Percentiles rank a stretch among this genome's conserved stretches.
Evolutionary conservation across 2,888 invertebrate genomes (phyloP).

Genomic region (Drosophila kuntzei): DNA sequence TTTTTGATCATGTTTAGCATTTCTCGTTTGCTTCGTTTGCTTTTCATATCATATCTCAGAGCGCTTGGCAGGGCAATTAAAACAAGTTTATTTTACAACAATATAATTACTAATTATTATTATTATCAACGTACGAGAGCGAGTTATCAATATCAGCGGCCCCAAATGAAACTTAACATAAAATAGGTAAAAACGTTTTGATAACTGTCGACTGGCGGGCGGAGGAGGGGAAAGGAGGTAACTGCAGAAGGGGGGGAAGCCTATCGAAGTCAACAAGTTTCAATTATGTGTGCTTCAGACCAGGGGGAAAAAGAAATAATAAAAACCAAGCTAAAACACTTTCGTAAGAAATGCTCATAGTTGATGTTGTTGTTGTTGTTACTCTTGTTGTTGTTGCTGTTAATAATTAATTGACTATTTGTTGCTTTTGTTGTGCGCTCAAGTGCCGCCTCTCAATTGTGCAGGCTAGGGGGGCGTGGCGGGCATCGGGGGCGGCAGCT

Average conservation of each 20-base stretch:
- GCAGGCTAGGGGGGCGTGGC: not conserved
- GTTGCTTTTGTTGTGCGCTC: conserved; percentile 72
- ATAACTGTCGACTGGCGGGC: conserved; percentile 14
- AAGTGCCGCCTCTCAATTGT: conserved; percentile 63
- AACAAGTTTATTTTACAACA: conserved; percentile 81
- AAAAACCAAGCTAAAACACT: conserved; percentile 64
- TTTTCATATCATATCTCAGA: conserved; percentile 55
- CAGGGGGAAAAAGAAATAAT: conserved; percentile 16
- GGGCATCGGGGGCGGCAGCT: not conserved
- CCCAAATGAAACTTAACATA: conserved; percentile 79
- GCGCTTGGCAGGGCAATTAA: conserved; percentile 72
- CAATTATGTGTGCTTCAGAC: conserved; percentile 76
- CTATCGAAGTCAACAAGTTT: conserved; percentile 73
- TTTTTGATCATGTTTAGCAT: conserved; percentile 44
- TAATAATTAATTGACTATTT: conserved; percentile 82
- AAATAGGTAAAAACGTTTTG: conserved; percentile 55
- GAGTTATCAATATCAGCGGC: conserved; percentile 69
- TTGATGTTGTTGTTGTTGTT: conserved; percentile 46
- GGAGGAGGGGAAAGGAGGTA: not conserved
- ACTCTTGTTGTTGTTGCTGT: conserved; percentile 53
- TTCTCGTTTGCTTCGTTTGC: conserved; percentile 19
- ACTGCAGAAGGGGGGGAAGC: conserved; percentile 12
- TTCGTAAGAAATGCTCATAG: conserved; percentile 68
- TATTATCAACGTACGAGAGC: conserved; percentile 65
- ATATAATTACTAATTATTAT: conserved; percentile 82